phyloP scores from a whole-genome alignment of 1,140 invertebrate species.

The Orussus abietinus region DNA sequence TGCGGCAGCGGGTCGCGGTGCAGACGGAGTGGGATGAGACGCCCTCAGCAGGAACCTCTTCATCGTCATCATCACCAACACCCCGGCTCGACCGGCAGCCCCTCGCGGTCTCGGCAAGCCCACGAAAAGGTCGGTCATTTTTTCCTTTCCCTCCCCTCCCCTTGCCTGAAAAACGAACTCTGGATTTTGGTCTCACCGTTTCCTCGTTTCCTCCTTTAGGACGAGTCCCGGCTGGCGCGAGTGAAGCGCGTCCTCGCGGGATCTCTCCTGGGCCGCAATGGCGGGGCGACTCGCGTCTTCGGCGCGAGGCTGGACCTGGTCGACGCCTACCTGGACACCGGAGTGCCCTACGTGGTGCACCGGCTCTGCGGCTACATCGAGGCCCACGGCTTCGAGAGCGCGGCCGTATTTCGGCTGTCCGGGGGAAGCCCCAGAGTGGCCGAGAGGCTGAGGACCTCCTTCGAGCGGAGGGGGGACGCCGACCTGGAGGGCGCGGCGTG shows the following conservation, averaged over 20 bases:
- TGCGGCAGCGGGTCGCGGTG: constrained; percentile 53
- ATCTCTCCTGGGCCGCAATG: constrained; percentile 37
- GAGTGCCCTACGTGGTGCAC: constrained; percentile 48
- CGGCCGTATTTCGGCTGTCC: constrained; percentile 46
- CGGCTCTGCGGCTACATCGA: constrained; percentile 52
- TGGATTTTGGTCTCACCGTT: no score
- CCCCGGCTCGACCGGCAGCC: constrained; percentile 36
- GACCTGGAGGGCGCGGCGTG: constrained; percentile 50
- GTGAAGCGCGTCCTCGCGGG: constrained; percentile 49
- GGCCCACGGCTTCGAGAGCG: constrained; percentile 44
- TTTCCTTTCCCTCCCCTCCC: no score
- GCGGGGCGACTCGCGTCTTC: constrained; percentile 36
- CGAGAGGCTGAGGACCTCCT: constrained; percentile 45
- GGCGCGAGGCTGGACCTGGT: constrained; percentile 42
- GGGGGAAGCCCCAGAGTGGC: constrained; percentile 46
- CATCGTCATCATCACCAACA: constrained; percentile 42
- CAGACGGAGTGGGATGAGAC: constrained; percentile 53
- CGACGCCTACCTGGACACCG: constrained; percentile 43
- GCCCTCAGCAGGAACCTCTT: constrained; percentile 47
- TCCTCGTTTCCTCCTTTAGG: no score
- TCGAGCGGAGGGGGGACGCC: constrained; percentile 52
- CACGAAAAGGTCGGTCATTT: constrained; percentile 40
- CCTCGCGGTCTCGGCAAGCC: constrained; percentile 33
- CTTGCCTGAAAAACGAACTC: no score
- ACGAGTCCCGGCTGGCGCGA: constrained; percentile 46